Base-by-base conservation (phyloP, 2,113 vertebrate species). In the human region DNA sequence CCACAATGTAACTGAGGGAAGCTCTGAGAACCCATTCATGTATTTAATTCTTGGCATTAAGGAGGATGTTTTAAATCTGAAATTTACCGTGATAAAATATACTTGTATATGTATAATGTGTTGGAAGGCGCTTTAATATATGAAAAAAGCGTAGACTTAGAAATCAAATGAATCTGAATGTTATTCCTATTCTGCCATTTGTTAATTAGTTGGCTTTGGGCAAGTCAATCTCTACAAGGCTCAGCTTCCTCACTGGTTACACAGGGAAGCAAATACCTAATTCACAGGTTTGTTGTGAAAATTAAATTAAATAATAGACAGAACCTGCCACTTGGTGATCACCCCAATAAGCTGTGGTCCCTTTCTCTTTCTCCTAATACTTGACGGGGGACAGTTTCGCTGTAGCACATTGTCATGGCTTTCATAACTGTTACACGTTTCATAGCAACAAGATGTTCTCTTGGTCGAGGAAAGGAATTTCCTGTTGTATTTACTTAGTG, bases 1-100 rank as follows among this genome's bases (percentile, higher is more conserved):
- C 35, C 3, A 32, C 35, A 3, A 2, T 0, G 0, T 57, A 1
- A n/a, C 35, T 8, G 17, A 30, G 40, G 40, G 23, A 13, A 32
- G n/a, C 23, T 80, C 72, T 17, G 72, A 80, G 66, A 20, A 22
- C 38, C 18, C 55, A 6, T 2, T 8, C 13, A 38, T 23, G 12
- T 61, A 1, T 38, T 86, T 55, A 78, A 30, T 14, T 55, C n/a
- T 59, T n/a, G 27, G 17, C 8, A 61, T 32, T 52, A 40, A 30
- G 23, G 32, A 43, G 40, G 25, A 38, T 50, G 13, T 45, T 52
- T 82, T 52, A 27, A 9, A 59, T 61, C 82, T 61, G 82, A 83
- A 45, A 55, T 38, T 64, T 73, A 20, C 32, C 4, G 2, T 13
- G 25, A 91, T 59, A 43, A 59, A 83, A 70, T 38, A 38, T 59